Evolutionary conservation across 2,888 invertebrate species (phyloP).

Genomic region (Tenthredo scrophulariae): DNA sequence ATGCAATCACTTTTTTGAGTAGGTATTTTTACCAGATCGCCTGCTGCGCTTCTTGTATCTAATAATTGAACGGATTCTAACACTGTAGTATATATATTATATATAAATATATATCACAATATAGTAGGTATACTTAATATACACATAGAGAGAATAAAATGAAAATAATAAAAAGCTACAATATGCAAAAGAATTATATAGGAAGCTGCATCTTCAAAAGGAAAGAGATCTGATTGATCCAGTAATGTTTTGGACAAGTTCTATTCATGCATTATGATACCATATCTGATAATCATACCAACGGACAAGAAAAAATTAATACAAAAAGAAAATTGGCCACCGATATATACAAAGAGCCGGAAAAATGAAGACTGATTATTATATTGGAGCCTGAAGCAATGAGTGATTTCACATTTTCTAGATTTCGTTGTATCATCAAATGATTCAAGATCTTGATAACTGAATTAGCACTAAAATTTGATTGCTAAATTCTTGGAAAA

Average conservation of each 20-base stretch:
- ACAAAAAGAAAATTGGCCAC: neutral
- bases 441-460: neutral
- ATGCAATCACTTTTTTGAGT: slow-evolving; percentile 58
- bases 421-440: neutral
- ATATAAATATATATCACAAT: slow-evolving; percentile 27
- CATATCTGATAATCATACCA: neutral
- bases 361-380: neutral
- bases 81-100: slow-evolving; percentile 52
- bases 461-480: neutral
- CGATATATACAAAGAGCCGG: neutral
- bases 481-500: neutral
- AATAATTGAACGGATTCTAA: slow-evolving; percentile 56
- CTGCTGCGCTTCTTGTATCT: slow-evolving; percentile 63
- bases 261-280: slow-evolving; percentile 31
- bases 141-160: neutral
- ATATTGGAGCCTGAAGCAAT: neutral
- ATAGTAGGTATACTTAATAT: neutral
- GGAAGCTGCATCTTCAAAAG: neutral
- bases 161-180: slow-evolving; percentile 4
- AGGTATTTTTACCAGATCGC: slow-evolving; percentile 57
- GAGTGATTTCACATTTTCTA: neutral
- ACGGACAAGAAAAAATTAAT: neutral
- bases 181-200: neutral
- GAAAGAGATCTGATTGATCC: no score
- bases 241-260: neutral